phyloP scores from a whole-genome alignment of 1,140 invertebrate genomes.

The Proctacanthus coquilletti region DNA sequence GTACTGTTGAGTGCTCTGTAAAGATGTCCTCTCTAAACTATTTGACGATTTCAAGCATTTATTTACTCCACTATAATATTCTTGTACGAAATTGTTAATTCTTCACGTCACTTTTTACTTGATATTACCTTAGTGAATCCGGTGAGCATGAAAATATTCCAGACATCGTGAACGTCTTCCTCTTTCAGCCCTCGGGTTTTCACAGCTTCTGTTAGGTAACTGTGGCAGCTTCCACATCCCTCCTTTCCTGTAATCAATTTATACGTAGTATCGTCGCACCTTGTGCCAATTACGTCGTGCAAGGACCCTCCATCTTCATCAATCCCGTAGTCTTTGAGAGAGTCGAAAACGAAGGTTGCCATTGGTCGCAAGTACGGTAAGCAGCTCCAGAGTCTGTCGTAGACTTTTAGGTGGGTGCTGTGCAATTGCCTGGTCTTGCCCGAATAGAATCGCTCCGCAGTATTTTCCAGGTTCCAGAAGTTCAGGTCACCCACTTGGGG shows the following conservation, averaged over 20 bases:
- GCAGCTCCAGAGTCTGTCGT: constrained; percentile 33
- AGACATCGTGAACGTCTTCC: constrained; percentile 35
- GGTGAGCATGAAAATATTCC: constrained; percentile 37
- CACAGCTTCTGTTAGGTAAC: constrained; percentile 30
- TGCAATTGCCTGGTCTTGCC: constrained; percentile 35
- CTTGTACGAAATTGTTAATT: not conserved
- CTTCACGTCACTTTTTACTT: not conserved
- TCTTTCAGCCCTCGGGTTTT: constrained; percentile 29
- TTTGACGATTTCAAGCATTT: not conserved
- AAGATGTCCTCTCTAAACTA: not conserved
- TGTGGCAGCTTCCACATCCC: constrained; percentile 31
- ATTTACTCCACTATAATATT: not conserved
- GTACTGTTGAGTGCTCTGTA: constrained; percentile 31
- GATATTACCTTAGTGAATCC: constrained; percentile 24
- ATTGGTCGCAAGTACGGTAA: constrained; percentile 33
- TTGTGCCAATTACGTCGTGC: constrained; percentile 34
- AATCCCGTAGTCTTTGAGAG: constrained; percentile 29
- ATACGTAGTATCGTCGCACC: constrained; percentile 35
- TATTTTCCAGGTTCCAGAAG: constrained; percentile 33
- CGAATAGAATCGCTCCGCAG: constrained; percentile 31
- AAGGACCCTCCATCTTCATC: constrained; percentile 33
- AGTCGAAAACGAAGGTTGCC: constrained; percentile 34
- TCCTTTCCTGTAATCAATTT: constrained; percentile 31
- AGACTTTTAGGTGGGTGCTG: constrained; percentile 27
- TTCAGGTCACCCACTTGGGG: constrained; percentile 34